Evolutionary conservation across 1,140 invertebrate species (phyloP).

Genomic region (Drosophila pandora): DNA sequence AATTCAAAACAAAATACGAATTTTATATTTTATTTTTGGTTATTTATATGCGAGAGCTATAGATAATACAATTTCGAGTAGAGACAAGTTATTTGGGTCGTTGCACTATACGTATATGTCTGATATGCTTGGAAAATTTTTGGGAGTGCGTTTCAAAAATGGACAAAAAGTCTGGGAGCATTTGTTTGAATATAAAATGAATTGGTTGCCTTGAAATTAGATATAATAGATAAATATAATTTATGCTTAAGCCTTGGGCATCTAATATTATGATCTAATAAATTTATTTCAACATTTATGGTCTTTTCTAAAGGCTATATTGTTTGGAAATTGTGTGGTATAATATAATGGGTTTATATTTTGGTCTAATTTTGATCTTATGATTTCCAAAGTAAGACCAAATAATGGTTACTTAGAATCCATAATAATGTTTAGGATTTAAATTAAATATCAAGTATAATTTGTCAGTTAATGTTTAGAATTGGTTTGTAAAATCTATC

Average conservation of each 20-base stretch:
- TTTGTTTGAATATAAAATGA: neutral
- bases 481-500: too few species aligned
- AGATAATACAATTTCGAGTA: slow-evolving; percentile 1
- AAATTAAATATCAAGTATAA: too few species aligned
- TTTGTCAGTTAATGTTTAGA: too few species aligned
- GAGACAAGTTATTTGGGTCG: neutral
- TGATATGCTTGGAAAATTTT: neutral
- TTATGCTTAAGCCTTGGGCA: neutral
- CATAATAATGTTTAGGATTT: too few species aligned
- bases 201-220: neutral
- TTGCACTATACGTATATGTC: neutral
- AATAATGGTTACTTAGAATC: too few species aligned
- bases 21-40: slow-evolving; percentile 1
- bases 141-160: neutral
- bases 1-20: neutral
- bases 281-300: too few species aligned
- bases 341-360: too few species aligned
- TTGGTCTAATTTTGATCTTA: too few species aligned
- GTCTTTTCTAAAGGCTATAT: too few species aligned
- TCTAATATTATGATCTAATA: neutral
- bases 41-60: neutral
- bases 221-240: neutral
- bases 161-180: neutral
- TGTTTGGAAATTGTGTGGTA: too few species aligned
- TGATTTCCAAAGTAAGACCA: too few species aligned